Evolutionary conservation across 2,113 vertebrate genomes (phyloP), one percentile per base, ranked within the genome.

Genomic region (Hystrix brachyura): DNA sequence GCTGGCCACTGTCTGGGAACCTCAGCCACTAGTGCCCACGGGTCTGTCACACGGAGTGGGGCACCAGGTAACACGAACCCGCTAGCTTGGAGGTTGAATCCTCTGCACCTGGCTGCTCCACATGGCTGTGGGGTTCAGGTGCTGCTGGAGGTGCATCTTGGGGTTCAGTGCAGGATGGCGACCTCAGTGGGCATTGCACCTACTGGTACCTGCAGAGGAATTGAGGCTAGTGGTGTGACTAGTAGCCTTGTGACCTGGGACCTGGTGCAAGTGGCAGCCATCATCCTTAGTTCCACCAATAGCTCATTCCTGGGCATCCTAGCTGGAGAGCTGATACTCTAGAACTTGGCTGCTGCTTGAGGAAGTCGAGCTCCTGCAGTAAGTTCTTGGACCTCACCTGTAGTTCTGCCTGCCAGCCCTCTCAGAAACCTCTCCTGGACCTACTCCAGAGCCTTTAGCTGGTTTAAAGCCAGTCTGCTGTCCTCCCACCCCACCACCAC

Each of bases 11-110:
- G 23, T 74, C 43, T 46, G 71, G 10, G 71, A 21, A 21, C 71
- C 43, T 27, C 43, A 27, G 71, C 71, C 71, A 25, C 38, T 17
- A 38, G n/a, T 4, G 18, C 18, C 18, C 18, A 38, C 7, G 71
- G 43, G 23, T 46, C 34, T 72, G 71, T 46, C 67, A n/a, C 34
- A 9, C 8, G 10, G 38, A 72, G 11, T 46, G 38, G 69, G 38
- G 43, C 96, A 0, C 98, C 67, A 0, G 5, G 99, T 7, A 98
- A 99, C 17, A 91, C 99, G 67, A 99, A 99, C 5, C 97, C 98
- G 13, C 99, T 98, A 99, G 0, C 98, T 99, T 0, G 99, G 99
- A 0, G 99, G 99, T 0, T 99, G 99, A 98, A 99, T 99, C 99
- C 99, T 0, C 96, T 99, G 53, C 99, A 99, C 98, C 98, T 99